Conservation (phyloP, 2,797 vertebrate species). For the Oreochromis grahami region DNA sequence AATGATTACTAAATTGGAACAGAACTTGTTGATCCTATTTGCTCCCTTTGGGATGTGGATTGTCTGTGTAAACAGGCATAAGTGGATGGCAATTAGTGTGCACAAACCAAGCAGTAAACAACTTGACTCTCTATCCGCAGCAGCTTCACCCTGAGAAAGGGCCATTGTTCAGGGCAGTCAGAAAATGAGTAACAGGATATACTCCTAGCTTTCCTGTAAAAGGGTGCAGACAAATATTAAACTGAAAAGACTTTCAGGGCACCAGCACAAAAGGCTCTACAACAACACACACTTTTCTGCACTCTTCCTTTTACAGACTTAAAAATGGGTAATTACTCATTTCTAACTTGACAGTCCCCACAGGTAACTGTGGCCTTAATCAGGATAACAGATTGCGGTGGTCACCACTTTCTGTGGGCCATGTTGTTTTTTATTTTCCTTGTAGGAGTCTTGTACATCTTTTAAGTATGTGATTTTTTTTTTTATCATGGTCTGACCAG, state of each 20-base stretch:
- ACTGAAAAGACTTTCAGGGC: constrained; percentile 1
- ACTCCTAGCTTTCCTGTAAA: constrained; percentile 36
- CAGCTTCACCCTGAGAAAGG: background rate
- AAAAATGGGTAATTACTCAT: constrained; percentile 5
- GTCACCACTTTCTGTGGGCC: background rate
- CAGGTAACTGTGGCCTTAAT: constrained; percentile 17
- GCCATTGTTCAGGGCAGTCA: constrained; percentile 44
- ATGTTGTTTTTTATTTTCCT: background rate
- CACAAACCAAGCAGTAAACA: constrained; percentile 40
- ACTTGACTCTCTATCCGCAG: constrained; percentile 18
- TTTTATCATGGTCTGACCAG: constrained; percentile 2
- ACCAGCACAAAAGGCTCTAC: background rate
- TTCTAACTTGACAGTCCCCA: background rate
- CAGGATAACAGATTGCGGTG: constrained; percentile 7
- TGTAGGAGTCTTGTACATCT: background rate
- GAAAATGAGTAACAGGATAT: constrained; percentile 24
- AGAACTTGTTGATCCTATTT: constrained; percentile 2
- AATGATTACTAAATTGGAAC: background rate
- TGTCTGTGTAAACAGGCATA: constrained; percentile 10
- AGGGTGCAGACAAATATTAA: background rate
- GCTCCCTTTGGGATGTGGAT: background rate
- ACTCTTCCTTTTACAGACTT: background rate
- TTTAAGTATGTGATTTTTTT: constrained; percentile 4
- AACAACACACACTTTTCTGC: background rate
- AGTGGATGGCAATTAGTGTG: constrained; percentile 28